A percentile compares a stretch with the other conserved stretches of the same genome.
These are phyloP conservation scores for Drosophila prolongata DNA, from an alignment of 2,888 invertebrate genomes.

Conservation along the genomic window DNA sequence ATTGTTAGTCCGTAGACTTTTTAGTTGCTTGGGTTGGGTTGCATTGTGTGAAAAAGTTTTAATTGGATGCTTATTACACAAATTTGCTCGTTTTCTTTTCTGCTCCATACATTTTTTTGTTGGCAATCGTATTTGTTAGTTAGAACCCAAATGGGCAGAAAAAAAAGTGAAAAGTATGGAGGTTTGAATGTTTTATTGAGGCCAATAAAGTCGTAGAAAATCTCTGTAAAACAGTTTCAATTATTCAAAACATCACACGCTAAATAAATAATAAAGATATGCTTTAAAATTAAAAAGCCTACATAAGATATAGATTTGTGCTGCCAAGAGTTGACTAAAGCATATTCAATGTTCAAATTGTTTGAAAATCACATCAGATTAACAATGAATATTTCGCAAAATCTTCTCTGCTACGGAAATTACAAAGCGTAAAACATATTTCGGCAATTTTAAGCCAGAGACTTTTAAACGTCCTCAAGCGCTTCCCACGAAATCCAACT, in stretches of 20 bases:
- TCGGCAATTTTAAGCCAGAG: background rate
- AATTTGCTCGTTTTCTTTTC: constrained; percentile 58
- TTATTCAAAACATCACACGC: too few relatives aligned
- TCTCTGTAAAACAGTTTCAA: background rate
- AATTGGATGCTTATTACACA: constrained; percentile 76
- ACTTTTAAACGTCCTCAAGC: background rate
- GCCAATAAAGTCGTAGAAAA: constrained; percentile 1
- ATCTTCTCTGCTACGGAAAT: too few relatives aligned
- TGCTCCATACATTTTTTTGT: constrained; percentile 11
- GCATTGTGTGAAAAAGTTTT: constrained; percentile 69
- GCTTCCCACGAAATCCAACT: background rate
- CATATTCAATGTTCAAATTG: too few relatives aligned
- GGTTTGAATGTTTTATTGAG: constrained; percentile 23
- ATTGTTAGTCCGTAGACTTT: constrained; percentile 49
- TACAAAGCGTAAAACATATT: background rate
- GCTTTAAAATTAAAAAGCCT: too few relatives aligned
- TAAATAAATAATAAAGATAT: too few relatives aligned
- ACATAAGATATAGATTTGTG: too few relatives aligned
- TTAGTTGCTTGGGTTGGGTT: constrained; percentile 41
- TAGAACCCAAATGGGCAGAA: constrained; percentile 20
- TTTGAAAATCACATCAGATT: too few relatives aligned
- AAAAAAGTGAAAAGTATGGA: constrained; percentile 15
- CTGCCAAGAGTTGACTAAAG: too few relatives aligned
- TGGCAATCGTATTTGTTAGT: constrained; percentile 21
- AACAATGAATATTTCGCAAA: too few relatives aligned